phyloP scores from a whole-genome alignment of 2,113 vertebrate species.

The Aleadryas rufinucha region DNA sequence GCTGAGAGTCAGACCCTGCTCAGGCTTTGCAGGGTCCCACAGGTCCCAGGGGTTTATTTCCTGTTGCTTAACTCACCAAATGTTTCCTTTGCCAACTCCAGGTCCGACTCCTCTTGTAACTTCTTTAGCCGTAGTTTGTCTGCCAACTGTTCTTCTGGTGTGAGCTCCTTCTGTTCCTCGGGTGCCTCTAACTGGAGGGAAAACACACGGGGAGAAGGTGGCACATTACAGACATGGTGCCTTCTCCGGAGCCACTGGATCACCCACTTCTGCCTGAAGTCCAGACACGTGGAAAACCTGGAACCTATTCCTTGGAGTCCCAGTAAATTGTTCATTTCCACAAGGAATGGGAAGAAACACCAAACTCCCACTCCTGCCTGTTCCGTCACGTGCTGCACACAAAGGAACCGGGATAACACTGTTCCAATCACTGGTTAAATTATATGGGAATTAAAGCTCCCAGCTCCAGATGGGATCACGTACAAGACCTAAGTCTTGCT shows the following conservation, averaged over 20 bases:
- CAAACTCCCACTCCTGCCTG: not conserved
- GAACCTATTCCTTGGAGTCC: not conserved
- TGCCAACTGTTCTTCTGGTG: conserved; percentile 85
- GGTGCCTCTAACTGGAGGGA: conserved; percentile 75
- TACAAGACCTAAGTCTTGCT: not conserved
- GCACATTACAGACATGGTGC: not conserved
- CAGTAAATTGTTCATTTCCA: not conserved
- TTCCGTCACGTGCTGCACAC: not conserved
- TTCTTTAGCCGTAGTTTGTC: conserved; percentile 91
- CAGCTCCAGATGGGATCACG: not conserved
- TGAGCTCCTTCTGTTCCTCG: conserved; percentile 71
- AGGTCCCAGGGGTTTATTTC: not conserved
- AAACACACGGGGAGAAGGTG: not conserved
- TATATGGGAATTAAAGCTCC: not conserved
- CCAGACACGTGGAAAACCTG: accelerated
- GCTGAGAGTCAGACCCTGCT: not conserved
- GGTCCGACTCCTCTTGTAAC: conserved; percentile 90
- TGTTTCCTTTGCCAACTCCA: conserved; percentile 93
- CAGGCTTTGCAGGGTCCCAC: accelerated
- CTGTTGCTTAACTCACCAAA: conserved; percentile 80
- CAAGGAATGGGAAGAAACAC: not conserved
- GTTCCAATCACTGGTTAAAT: not conserved
- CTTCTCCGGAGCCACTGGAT: not conserved
- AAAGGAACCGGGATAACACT: not conserved
- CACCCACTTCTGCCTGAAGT: not conserved